phyloP scores from a whole-genome alignment of 2,888 invertebrate species.

The Morpho achilles region DNA sequence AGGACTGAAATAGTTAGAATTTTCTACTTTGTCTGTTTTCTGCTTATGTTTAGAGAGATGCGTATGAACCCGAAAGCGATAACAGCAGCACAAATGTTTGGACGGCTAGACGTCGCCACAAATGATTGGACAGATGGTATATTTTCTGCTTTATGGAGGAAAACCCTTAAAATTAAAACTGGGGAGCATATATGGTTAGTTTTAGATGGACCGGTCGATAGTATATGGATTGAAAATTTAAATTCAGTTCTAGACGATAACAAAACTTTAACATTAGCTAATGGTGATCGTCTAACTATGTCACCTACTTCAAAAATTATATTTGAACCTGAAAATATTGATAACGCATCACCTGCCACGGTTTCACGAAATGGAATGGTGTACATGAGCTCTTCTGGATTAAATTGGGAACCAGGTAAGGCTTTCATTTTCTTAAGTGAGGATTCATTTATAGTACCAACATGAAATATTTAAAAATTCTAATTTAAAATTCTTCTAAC shows the following conservation, averaged over 20 bases:
- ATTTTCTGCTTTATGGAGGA: constrained; percentile 97
- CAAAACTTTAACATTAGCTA: constrained; percentile 95
- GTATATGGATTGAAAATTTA: constrained; percentile 98
- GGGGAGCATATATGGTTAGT: constrained; percentile 96
- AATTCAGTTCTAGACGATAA: constrained; percentile 98
- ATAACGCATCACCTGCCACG: constrained; percentile 98
- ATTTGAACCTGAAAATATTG: constrained; percentile 98
- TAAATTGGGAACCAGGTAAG: constrained; percentile 92
- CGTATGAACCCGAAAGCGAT: constrained; percentile 99
- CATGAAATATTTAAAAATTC: background rate
- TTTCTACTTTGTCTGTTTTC: background rate
- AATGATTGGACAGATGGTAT: constrained; percentile 99
- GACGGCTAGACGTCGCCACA: constrained; percentile 96
- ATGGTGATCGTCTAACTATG: constrained; percentile 97
- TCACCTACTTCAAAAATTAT: constrained; percentile 96
- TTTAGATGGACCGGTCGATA: constrained; percentile 97
- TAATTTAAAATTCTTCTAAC: background rate
- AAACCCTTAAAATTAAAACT: constrained; percentile 92
- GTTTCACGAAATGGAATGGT: constrained; percentile 97
- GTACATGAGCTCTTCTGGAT: constrained; percentile 97
- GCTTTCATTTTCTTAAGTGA: background rate
- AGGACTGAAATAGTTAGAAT: no score
- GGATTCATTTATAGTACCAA: no score
- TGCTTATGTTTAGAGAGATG: constrained; percentile 85
- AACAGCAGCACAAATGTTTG: constrained; percentile 98